Base-by-base conservation (phyloP, 2,888 invertebrate species). In the Acrobasis consociella region DNA sequence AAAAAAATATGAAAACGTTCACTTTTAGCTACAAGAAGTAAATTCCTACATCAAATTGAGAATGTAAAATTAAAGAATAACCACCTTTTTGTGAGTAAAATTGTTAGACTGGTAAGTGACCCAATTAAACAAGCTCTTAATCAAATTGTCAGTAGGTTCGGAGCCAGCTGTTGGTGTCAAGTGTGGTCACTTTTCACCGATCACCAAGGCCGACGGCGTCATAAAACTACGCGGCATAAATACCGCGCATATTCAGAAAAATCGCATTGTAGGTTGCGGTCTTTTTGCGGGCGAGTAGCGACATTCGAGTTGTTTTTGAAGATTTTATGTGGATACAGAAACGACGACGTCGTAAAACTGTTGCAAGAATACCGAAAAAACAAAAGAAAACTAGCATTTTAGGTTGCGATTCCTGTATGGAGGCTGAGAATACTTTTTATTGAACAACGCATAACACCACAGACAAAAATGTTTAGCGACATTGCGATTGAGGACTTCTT, bases 171-270 rank as follows among this genome's bases (percentile, higher is more conserved):
- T 56, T 56, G 13, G 39, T 56, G 56, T 56, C 56, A 49, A 51
- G 50, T 51, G 60, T 51, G 60, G 50, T 60, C 51, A 60, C 60
- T 60, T 60, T 50, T 51, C 60, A 60, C 51, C 50, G 50, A 38
- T 17, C 17, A 39, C 13, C 50, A 60, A 60, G 60, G 60, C 15
- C 60, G 50, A 50, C 51, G 15, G 38, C 39, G 50, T 50, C 60
- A 37, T 60, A 60, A 38, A 50, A 38, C 60, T 17, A 38, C 60
- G 38, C 50, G 50, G 39, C 50, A 16, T 37, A 60, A 50, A 60
- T 60, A 60, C 11, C 16, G 15, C 15, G 50, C 38, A 38, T 50
- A 38, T 31, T 50, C 50, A 49, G 15, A 38, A 60, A 51, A 60
- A 60, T 51, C 31, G 51, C 17, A 51, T 52, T 52, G 22, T 31